A percentile compares a stretch with the other conserved stretches of the same genome.
These are phyloP conservation scores for Napeogenes inachia DNA, from an alignment of 2,888 invertebrate genomes.

Conservation along the genomic window DNA sequence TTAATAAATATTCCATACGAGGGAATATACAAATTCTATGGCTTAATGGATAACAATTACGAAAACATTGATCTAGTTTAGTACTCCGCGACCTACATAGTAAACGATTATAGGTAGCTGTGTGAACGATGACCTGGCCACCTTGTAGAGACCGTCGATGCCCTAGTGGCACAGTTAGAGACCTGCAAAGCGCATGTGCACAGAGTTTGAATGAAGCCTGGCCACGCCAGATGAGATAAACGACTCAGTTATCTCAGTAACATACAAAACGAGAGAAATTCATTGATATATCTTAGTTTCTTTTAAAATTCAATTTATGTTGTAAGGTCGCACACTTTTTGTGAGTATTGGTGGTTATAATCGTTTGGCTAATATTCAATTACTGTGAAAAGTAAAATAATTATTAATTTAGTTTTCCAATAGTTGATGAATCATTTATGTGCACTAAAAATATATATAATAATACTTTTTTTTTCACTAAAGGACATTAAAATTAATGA, in stretches of 20 bases:
- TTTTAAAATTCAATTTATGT: neutral
- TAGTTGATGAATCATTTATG: neutral
- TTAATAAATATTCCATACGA: neutral
- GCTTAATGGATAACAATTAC: neutral
- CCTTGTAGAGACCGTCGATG: constrained; percentile 58
- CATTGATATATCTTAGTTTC: constrained; percentile 2
- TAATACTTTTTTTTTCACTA: neutral
- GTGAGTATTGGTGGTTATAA: too few species aligned
- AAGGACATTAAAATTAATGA: constrained; percentile 11
- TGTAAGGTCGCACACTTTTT: too few species aligned
- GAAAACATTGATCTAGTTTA: constrained; percentile 27
- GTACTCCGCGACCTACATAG: constrained; percentile 50
- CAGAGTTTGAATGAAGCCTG: constrained; percentile 42
- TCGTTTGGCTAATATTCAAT: too few species aligned
- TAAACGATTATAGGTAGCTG: constrained; percentile 40
- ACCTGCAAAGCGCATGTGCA: constrained; percentile 56
- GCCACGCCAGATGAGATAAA: constrained; percentile 19
- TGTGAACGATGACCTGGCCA: constrained; percentile 49
- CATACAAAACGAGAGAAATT: neutral
- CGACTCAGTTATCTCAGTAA: neutral
- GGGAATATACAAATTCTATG: neutral
- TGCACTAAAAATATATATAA: neutral
- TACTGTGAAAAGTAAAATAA: neutral
- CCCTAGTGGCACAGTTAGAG: constrained; percentile 61
- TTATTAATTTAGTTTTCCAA: neutral